Evolutionary conservation across 1,140 invertebrate species (phyloP).

Genomic region (Drosophila auraria): DNA sequence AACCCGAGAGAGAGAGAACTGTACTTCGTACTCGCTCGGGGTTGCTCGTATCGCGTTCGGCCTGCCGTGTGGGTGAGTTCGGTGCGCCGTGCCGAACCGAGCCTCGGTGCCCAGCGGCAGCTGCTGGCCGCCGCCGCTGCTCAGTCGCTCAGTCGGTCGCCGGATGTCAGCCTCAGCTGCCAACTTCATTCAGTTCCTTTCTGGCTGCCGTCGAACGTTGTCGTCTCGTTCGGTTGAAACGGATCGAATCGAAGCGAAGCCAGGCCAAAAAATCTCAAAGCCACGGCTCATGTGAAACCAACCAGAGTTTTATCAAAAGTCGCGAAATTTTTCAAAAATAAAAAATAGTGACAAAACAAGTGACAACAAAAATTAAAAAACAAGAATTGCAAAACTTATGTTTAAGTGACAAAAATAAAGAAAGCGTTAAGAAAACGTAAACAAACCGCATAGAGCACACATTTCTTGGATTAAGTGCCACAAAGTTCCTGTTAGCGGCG

Average conservation of each 20-base stretch:
- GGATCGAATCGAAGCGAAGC: constrained; percentile 43
- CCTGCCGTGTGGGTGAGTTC: constrained; percentile 61
- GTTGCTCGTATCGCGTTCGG: constrained; percentile 11
- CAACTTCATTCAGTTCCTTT: constrained; percentile 82
- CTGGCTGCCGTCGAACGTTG: constrained; percentile 84
- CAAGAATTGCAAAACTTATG: constrained; percentile 11
- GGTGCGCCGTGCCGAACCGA: constrained; percentile 18
- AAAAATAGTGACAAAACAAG: constrained; percentile 21
- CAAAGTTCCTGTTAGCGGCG: constrained; percentile 78
- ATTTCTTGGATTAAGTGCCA: constrained; percentile 78
- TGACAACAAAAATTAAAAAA: constrained; percentile 34
- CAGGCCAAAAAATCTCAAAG: constrained; percentile 30
- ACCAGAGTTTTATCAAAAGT: constrained; percentile 13
- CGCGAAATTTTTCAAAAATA: constrained; percentile 38
- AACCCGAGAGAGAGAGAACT: constrained; percentile 61
- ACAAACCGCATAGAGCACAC: constrained; percentile 59
- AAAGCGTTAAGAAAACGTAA: constrained; percentile 28
- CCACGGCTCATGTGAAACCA: constrained; percentile 36
- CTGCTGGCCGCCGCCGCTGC: constrained; percentile 38
- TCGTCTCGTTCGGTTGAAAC: constrained; percentile 72
- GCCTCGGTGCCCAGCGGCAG: constrained; percentile 34
- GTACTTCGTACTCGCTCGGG: constrained; percentile 50
- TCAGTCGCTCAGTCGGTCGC: constrained; percentile 50
- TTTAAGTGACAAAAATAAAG: constrained; percentile 29
- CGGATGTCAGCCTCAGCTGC: constrained; percentile 64